Percentiles rank a stretch among this genome's conserved stretches.
phyloP scores from a whole-genome alignment of 2,888 invertebrate species.

The Ormia ochracea region DNA sequence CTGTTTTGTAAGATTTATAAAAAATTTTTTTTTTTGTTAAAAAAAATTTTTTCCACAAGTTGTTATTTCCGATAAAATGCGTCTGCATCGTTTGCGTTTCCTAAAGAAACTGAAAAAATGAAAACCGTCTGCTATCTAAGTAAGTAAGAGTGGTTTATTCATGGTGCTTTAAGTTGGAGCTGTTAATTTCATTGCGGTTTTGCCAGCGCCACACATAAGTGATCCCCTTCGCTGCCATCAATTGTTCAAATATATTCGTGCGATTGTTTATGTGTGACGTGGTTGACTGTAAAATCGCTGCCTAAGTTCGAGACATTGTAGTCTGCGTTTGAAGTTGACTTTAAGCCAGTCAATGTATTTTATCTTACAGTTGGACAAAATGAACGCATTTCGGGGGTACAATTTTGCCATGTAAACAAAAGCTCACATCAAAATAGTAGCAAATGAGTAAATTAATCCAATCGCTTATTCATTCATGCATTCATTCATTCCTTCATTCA shows the following conservation, averaged over 20 bases:
- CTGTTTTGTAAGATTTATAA: neutral
- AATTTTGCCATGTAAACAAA: neutral
- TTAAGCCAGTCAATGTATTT: slow-evolving; percentile 21
- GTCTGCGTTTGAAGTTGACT: slow-evolving; percentile 17
- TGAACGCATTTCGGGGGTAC: slow-evolving; percentile 6
- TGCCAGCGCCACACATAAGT: slow-evolving; percentile 41
- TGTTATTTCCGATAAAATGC: slow-evolving; percentile 63
- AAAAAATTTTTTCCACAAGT: slow-evolving; percentile 36
- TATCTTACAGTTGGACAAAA: slow-evolving; percentile 3
- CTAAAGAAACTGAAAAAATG: slow-evolving; percentile 76
- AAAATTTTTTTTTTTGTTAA: slow-evolving; percentile 14
- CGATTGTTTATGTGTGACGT: neutral
- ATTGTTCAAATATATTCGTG: neutral
- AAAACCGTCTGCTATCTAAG: slow-evolving; percentile 73
- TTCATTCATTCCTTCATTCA: neutral
- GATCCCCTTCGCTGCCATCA: slow-evolving; percentile 1
- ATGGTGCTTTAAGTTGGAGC: slow-evolving; percentile 41
- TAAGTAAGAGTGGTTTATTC: slow-evolving; percentile 70
- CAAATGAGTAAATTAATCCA: neutral
- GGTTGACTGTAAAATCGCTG: slow-evolving; percentile 6
- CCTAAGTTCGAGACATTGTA: slow-evolving; percentile 3
- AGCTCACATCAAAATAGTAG: neutral
- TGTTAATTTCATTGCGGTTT: slow-evolving; percentile 53
- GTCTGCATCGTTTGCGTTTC: slow-evolving; percentile 76
- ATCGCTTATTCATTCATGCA: neutral